Base-by-base conservation (phyloP, 37 sponge, comb jelly and placozoan species). In the Aplysina aerophoba region DNA sequence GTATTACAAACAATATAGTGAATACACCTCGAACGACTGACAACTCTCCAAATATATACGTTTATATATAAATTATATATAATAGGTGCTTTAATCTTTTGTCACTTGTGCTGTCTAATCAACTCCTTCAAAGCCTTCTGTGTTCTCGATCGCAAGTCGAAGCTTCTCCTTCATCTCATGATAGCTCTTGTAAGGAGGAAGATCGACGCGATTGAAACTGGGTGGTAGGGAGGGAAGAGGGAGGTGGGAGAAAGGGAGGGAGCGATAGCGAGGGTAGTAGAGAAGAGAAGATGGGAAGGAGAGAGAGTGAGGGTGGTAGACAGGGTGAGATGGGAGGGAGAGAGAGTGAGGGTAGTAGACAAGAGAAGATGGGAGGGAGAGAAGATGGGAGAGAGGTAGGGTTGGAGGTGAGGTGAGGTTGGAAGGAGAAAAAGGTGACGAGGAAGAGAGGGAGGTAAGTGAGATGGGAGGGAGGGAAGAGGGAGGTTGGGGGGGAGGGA, bases 61-160 rank as follows among this genome's bases (percentile, higher is more conserved):
- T 62, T 22, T 13, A 62, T 62, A 2, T 11, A 62, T 57, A 17
- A 20, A 57, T 57, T 20, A 57, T 57, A 57, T 57, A 57, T 57
- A 20, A 57, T 57, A 57, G 17, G 59, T 57, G 15, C 17, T 57
- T 20, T 57, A 57, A n/a, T n/a, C n/a, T n/a, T n/a, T n/a, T 8
- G 50, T 44, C 50, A 44, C 50, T 3, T 44, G 3, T 44, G 50
- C 8, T 8, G 55, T 55, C 85, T 72, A 93, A 61, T 93, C 93
- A 17, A 93, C 93, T 64, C 93, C 93, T 55, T 93, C 93, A 93
- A 96, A 96, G 1, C 94, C 96, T 81, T 91, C 94, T 33, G 94
- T 91, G 85, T 96, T 96, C 84, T 96, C 96, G 17, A 96, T 63
- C 16, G 96, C 96, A 22, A 91, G 73, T 19, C 82, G 75, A 13